Conservation (phyloP, 1,140 invertebrate genomes). For the Pogonognathellus flavescens region DNA sequence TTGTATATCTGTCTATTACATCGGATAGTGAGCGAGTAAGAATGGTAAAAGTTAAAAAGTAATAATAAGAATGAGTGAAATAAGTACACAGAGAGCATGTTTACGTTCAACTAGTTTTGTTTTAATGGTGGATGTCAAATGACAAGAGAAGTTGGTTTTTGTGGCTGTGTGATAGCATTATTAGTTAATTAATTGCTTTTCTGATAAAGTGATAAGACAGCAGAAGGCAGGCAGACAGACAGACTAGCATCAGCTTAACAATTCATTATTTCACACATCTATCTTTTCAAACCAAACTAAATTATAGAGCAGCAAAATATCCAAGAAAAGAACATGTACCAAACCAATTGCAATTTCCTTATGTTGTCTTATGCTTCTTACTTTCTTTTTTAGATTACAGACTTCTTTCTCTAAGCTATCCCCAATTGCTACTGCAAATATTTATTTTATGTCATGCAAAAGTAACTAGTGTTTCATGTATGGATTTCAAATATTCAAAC, state of each 20-base stretch:
- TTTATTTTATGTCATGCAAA: too few species aligned
- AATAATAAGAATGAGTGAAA: background rate
- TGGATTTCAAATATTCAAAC: too few species aligned
- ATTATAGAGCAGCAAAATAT: too few species aligned
- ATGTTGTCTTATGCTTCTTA: too few species aligned
- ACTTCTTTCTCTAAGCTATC: too few species aligned
- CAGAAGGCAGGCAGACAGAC: constrained; percentile 34
- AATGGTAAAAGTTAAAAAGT: constrained; percentile 7
- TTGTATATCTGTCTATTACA: constrained; percentile 5
- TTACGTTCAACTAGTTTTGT: constrained; percentile 46
- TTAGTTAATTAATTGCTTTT: constrained; percentile 54
- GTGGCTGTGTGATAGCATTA: constrained; percentile 54
- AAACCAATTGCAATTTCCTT: too few species aligned
- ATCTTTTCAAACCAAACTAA: too few species aligned
- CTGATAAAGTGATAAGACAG: constrained; percentile 50
- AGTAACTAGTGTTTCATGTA: too few species aligned
- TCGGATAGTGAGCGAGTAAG: background rate
- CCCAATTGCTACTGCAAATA: too few species aligned
- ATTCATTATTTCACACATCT: constrained; percentile 42
- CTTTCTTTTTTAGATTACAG: too few species aligned
- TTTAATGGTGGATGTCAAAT: constrained; percentile 52
- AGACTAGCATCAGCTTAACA: constrained; percentile 31
- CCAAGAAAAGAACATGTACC: too few species aligned
- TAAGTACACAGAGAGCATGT: constrained; percentile 2
- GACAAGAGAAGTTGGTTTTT: constrained; percentile 49